These are phyloP conservation scores for Aphodius sticticus DNA, from an alignment of 2,888 invertebrate species.

Conservation along the genomic window DNA sequence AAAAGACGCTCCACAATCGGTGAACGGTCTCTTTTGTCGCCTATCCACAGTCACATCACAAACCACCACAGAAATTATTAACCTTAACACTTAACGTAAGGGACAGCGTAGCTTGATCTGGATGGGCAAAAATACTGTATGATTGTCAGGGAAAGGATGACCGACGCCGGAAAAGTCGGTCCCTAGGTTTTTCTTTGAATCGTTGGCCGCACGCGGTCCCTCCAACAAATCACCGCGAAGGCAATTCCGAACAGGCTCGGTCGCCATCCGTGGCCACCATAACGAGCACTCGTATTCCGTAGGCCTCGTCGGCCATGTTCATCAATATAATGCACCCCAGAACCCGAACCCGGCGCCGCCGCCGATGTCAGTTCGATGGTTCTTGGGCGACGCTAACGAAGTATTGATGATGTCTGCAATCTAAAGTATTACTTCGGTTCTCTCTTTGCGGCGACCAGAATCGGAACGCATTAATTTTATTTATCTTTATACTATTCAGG, in stretches of 20 bases:
- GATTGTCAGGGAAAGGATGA: background rate
- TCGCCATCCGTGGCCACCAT: background rate
- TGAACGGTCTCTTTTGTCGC: too few relatives aligned
- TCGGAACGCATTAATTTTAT: background rate
- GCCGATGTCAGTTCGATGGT: background rate
- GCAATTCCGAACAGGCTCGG: background rate
- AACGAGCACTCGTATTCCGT: background rate
- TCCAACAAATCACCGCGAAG: background rate
- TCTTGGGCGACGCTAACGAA: background rate
- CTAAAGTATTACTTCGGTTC: background rate
- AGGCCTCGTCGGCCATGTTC: background rate
- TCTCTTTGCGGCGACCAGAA: background rate
- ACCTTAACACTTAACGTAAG: background rate
- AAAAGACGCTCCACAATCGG: too few relatives aligned
- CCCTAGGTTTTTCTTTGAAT: background rate
- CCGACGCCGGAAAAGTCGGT: background rate
- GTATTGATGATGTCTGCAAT: background rate
- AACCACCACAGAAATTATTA: too few relatives aligned
- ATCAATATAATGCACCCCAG: slow-evolving; percentile 4
- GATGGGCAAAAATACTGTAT: background rate
- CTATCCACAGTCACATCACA: too few relatives aligned
- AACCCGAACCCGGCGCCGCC: background rate
- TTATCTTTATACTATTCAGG: background rate
- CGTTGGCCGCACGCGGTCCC: background rate
- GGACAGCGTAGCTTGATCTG: background rate